Evolutionary conservation across 64 coral and sea anemone species (phyloP).

Genomic region (Exaiptasia diaphana): DNA sequence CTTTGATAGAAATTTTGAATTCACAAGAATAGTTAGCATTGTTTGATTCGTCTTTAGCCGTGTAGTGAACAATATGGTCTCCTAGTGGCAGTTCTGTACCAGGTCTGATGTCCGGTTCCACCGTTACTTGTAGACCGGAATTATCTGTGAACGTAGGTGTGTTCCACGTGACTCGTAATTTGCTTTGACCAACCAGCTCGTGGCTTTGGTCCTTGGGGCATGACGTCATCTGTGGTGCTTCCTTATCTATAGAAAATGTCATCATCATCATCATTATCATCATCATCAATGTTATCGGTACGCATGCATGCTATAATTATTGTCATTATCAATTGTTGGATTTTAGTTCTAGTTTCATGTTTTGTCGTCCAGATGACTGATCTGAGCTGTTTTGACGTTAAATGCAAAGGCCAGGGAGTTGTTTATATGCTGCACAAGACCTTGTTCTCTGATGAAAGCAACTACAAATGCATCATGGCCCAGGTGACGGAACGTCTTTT

Average conservation of each 20-base stretch:
- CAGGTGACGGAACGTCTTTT: too few relatives aligned
- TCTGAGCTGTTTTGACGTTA: too few relatives aligned
- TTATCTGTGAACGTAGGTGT: constrained; percentile 65
- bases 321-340: too few relatives aligned
- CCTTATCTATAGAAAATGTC: constrained; percentile 38
- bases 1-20: constrained; percentile 79
- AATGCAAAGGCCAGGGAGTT: too few relatives aligned
- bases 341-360: too few relatives aligned
- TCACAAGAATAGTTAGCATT: constrained; percentile 70
- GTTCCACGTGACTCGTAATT: constrained; percentile 34
- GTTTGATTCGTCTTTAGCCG: constrained; percentile 53
- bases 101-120: constrained; percentile 8
- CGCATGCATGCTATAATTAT: too few relatives aligned
- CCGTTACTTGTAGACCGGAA: constrained; percentile 35
- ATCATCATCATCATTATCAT: too few relatives aligned
- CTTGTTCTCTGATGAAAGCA: too few relatives aligned
- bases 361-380: too few relatives aligned
- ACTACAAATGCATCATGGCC: too few relatives aligned
- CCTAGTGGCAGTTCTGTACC: constrained; percentile 42
- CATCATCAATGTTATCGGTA: too few relatives aligned
- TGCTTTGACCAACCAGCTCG: neutral
- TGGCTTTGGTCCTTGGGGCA: constrained; percentile 59
- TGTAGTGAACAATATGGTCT: constrained; percentile 53
- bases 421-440: too few relatives aligned
- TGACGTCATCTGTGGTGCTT: constrained; percentile 54